Conservation (phyloP, 1,140 invertebrate species). For the Temnothorax nylanderi region DNA sequence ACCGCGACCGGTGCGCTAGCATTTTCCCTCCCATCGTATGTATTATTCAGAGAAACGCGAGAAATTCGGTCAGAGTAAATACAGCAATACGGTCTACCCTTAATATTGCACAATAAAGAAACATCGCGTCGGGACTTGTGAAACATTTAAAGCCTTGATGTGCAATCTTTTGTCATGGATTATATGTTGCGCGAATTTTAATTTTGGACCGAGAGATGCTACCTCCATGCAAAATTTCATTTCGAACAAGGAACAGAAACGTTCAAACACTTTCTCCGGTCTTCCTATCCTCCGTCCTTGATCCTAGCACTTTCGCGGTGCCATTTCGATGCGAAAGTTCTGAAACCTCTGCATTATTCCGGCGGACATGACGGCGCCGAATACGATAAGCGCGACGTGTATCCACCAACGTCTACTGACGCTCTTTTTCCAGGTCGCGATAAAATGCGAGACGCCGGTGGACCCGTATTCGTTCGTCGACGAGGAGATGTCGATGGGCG, state of each 20-base stretch:
- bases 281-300: not conserved
- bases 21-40: slow-evolving; percentile 15
- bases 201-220: not conserved
- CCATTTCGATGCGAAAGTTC: not conserved
- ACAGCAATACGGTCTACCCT: not conserved
- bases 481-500: slow-evolving; percentile 87
- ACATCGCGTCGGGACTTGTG: not conserved
- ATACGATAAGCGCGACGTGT: not conserved
- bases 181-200: not conserved
- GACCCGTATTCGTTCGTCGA: slow-evolving; percentile 94
- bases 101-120: slow-evolving; percentile 10
- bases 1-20: not conserved
- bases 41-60: slow-evolving; percentile 32
- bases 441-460: slow-evolving; percentile 89
- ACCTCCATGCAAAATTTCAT: not conserved
- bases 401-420: slow-evolving; percentile 22
- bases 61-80: slow-evolving; percentile 47
- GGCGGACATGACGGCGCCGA: not conserved
- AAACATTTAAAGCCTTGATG: not conserved
- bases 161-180: not conserved
- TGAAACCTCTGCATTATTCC: not conserved
- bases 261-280: not conserved
- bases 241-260: not conserved
- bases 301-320: not conserved
- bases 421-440: slow-evolving; percentile 80